Percentiles rank a stretch among this genome's conserved stretches.
phyloP scores from a whole-genome alignment of 1,140 invertebrate genomes.

The Lamellibrachia luymesi region DNA sequence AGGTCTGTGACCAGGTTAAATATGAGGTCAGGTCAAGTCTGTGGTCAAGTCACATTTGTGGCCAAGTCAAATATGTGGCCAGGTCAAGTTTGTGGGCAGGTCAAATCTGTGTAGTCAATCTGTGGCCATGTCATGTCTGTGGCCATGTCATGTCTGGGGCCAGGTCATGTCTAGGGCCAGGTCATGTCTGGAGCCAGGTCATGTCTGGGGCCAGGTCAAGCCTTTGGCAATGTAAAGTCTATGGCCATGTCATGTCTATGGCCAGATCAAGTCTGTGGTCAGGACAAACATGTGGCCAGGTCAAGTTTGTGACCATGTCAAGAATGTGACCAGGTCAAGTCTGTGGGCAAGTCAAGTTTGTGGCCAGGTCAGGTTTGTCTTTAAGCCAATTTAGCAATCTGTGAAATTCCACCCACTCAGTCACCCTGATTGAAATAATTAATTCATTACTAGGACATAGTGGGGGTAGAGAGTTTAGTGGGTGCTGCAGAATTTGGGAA shows the following conservation, averaged over 20 bases:
- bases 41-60: not conserved
- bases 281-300: not conserved
- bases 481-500: not conserved
- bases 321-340: not conserved
- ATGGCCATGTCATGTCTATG: not conserved
- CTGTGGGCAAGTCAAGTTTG: not conserved
- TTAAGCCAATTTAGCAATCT: not conserved
- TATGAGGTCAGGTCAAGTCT: not conserved
- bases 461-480: not conserved
- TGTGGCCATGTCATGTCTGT: not conserved
- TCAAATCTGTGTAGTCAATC: not conserved
- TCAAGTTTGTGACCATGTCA: not conserved
- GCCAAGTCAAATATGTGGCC: not conserved
- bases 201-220: not conserved
- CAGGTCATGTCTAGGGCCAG: not conserved
- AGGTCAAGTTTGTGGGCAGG: not conserved
- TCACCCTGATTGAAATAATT: not conserved
- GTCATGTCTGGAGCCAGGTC: not conserved
- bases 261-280: not conserved
- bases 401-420: not conserved
- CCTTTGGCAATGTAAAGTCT: not conserved
- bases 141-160: not conserved
- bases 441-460: not conserved
- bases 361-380: not conserved
- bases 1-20: not conserved